Base-by-base conservation (phyloP, 1,140 invertebrate genomes). In the Eumaeus atala region DNA sequence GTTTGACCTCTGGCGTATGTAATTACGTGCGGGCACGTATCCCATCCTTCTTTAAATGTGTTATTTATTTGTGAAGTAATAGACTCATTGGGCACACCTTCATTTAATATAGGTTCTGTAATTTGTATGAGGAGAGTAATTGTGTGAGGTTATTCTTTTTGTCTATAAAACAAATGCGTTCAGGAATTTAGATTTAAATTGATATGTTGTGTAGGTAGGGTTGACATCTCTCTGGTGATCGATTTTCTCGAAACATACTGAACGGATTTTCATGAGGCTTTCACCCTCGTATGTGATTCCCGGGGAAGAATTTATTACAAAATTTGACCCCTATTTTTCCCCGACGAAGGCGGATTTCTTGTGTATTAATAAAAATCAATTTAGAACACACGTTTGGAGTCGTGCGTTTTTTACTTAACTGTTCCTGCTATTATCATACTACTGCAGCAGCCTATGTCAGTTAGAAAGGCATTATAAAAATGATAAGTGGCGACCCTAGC, bases 21-120 rank as follows among this genome's bases (percentile, higher is more conserved):
- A 84, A 87, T 87, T 78, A 81, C 64, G 73, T 52, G 53, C 49
- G n/a, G 51, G 51, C 56, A 60, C 40, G 40, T 44, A 44, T 61
- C 69, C 62, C 63, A 65, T 76, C 72, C 75, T 75, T 70, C 66
- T 80, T 74, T 82, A 77, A 81, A 84, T 79, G 68, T 70, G 70
- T 84, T 87, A 78, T 87, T 87, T 84, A 84, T 84, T 83, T 78
- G 69, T 82, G 71, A 83, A 84, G 83, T 85, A 83, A 83, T 85
- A 83, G 73, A 77, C 67, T 48, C 42, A 70, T 72, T 49, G 68
- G 72, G 70, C 76, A 76, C 72, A 77, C 80, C 74, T 72, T 83
- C 80, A 83, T 86, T 86, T 84, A 83, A 81, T 86, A 81, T 78
- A 59, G 70, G 79, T 77, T 77, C 72, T 62, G 70, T 68, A 73